These are phyloP conservation scores for Aplocera efformata DNA, from an alignment of 2,888 invertebrate species.

Conservation along the genomic window DNA sequence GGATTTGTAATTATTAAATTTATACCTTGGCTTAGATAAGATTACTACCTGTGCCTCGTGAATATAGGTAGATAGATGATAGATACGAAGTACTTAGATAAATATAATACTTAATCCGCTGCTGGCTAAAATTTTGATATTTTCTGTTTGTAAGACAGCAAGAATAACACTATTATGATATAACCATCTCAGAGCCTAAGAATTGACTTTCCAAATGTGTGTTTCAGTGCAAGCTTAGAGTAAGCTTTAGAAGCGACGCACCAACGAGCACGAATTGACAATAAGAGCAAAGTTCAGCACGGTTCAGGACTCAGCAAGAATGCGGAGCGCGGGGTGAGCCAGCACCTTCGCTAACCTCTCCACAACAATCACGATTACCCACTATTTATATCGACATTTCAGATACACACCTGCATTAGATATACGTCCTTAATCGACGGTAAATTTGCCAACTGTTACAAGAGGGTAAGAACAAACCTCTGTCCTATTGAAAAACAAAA, in stretches of 20 bases:
- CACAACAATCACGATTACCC: constrained; percentile 70
- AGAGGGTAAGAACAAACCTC: constrained; percentile 2
- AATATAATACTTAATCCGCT: too few relatives aligned
- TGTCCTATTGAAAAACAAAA: constrained; percentile 6
- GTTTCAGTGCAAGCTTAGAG: constrained; percentile 8
- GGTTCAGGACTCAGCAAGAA: constrained; percentile 75
- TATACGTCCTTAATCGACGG: constrained; percentile 37
- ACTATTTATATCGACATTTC: constrained; percentile 68
- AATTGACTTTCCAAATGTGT: too few relatives aligned
- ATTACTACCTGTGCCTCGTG: too few relatives aligned
- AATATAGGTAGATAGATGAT: too few relatives aligned
- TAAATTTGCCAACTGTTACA: constrained; percentile 16
- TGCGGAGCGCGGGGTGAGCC: constrained; percentile 61
- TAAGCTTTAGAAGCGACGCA: constrained; percentile 56
- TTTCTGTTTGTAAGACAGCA: too few relatives aligned
- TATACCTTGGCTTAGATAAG: too few relatives aligned
- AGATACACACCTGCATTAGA: constrained; percentile 47
- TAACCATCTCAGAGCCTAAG: too few relatives aligned
- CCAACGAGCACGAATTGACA: constrained; percentile 75
- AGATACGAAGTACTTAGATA: too few relatives aligned
- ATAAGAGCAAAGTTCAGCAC: constrained; percentile 78
- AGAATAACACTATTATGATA: too few relatives aligned
- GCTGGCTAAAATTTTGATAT: too few relatives aligned
- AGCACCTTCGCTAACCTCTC: constrained; percentile 58
- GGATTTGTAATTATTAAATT: too few relatives aligned